Conservation (phyloP, 37 sponge, comb jelly and placozoan species). For the Amphimedon queenslandica region DNA sequence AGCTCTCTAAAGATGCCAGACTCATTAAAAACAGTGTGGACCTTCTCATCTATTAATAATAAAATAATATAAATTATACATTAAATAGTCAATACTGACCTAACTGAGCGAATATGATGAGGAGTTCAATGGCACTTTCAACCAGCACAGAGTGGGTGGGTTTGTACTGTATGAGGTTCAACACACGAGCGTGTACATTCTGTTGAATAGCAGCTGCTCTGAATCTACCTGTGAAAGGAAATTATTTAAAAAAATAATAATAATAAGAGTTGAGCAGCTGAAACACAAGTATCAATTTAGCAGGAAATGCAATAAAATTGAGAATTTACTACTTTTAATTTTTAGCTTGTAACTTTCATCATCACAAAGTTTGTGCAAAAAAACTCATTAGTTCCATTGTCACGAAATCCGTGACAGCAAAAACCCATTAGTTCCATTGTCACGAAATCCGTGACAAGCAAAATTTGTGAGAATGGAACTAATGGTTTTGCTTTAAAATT, state of each 20-base stretch:
- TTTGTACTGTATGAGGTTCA: constrained; percentile 10
- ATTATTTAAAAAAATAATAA: not conserved
- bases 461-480: not conserved
- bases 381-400: too few species aligned
- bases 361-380: too few species aligned
- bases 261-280: not conserved
- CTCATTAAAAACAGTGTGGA: not conserved
- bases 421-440: too few species aligned
- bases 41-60: not conserved
- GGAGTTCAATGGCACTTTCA: constrained; percentile 40
- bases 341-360: too few species aligned
- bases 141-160: constrained; percentile 20
- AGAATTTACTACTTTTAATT: not conserved
- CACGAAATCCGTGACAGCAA: too few species aligned
- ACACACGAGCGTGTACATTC: constrained; percentile 2
- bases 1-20: not conserved
- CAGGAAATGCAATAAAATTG: not conserved
- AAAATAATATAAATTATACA: not conserved
- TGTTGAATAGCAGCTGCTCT: not conserved
- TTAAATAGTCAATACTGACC: constrained; percentile 33
- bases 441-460: too few species aligned
- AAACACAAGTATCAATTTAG: not conserved
- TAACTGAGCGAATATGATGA: constrained; percentile 31
- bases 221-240: not conserved
- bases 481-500: not conserved